Evolutionary conservation across 1,140 invertebrate species (phyloP), one percentile per base, ranked within the genome.

Genomic region (Penaeus japonicus): DNA sequence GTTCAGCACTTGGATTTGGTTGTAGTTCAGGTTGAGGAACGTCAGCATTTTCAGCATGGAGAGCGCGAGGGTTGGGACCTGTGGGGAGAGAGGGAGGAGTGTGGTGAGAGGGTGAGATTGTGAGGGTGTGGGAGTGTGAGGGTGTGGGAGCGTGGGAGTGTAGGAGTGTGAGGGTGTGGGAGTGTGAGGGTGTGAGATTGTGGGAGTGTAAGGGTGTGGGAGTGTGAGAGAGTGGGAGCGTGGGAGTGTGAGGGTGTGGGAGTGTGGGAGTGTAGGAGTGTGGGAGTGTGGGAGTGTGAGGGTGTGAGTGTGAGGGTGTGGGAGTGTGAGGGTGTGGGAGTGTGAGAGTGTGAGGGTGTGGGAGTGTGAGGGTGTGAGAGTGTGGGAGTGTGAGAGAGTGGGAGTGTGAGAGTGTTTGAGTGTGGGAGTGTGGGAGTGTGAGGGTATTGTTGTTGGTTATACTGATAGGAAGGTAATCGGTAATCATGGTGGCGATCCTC

Each of bases 21-120:
- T 84, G 83, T 84, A 84, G 83, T 84, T 84, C 1, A 84, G 83
- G 83, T 81, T 81, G n/a, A 82, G 80, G 30, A 87, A 85, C 15
- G 75, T 62, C 54, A 85, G 73, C 12, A n/a, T 59, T 55, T 85
- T 79, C 30, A 79, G 85, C 27, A 77, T 47, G 17, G 65, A 5
- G 55, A 86, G 75, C 0, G 77, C 77, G 17, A 17, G 24, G 10
- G 55, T 62, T 17, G 55, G 57, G 15, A 79, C 57, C 77, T 86
- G 57, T 18, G 35, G 3, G 24, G 0, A 53, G 32, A 27, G 27
- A 24, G 35, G 27, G n/a, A 15, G 7, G 24, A 4, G 12, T 10
- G 27, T 7, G 24, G 47, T 2, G n/a, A 20, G 78, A 10, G 39
- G 20, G 39, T 2, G n/a, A 0, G 18, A 15, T 7, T 1, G 47